These are phyloP conservation scores for Scatophagus argus DNA, from an alignment of 2,113 vertebrate species.

Conservation along the genomic window DNA sequence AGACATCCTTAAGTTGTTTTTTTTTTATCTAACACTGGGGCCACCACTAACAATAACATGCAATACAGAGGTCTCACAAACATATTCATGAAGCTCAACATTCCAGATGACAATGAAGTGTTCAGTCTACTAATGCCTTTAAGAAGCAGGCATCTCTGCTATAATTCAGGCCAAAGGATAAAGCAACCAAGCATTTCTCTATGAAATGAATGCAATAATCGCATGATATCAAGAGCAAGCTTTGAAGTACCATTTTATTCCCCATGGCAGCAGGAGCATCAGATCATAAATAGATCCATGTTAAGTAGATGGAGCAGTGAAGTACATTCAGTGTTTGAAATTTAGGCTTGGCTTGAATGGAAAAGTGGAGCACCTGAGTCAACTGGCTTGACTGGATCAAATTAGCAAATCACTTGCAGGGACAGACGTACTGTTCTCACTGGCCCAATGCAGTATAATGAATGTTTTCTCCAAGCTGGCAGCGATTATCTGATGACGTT, in stretches of 20 bases:
- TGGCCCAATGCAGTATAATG: slow-evolving; percentile 41
- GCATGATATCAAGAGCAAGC: slow-evolving; percentile 10
- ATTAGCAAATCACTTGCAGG: slow-evolving; percentile 34
- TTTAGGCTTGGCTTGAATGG: slow-evolving; percentile 47
- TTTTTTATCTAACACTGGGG: slow-evolving; percentile 45
- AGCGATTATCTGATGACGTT: slow-evolving; percentile 34
- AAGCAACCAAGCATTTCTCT: slow-evolving; percentile 27
- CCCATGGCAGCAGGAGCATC: slow-evolving; percentile 19
- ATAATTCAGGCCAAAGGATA: slow-evolving; percentile 35
- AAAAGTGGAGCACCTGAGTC: slow-evolving; percentile 75
- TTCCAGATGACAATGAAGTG: slow-evolving; percentile 52
- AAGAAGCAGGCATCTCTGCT: slow-evolving; percentile 29
- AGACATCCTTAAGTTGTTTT: slow-evolving; percentile 13
- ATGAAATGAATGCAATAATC: slow-evolving; percentile 38
- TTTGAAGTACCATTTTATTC: slow-evolving; percentile 16
- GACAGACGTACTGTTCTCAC: slow-evolving; percentile 35
- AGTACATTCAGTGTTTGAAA: slow-evolving; percentile 63
- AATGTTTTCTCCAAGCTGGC: slow-evolving; percentile 45
- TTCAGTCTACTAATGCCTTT: slow-evolving; percentile 50
- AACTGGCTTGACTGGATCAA: slow-evolving; percentile 59
- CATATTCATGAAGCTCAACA: slow-evolving; percentile 51
- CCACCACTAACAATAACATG: slow-evolving; percentile 69
- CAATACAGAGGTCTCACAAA: slow-evolving; percentile 61
- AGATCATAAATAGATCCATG: slow-evolving; percentile 36
- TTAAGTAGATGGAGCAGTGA: slow-evolving; percentile 24